Conservation (phyloP, 2,113 vertebrate genomes). For the Tupaia chinensis region DNA sequence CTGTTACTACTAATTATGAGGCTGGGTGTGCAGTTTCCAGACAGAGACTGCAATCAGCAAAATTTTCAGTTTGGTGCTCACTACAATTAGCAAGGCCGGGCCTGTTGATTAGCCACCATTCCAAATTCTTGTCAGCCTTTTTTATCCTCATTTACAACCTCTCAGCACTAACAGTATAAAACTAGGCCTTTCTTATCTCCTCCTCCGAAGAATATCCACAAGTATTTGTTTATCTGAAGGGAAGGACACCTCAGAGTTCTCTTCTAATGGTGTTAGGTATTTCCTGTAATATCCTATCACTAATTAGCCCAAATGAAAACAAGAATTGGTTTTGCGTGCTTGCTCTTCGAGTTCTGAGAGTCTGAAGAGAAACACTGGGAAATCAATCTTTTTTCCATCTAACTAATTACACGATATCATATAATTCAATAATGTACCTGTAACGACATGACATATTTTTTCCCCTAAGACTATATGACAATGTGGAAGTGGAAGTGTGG, state of each 20-base stretch:
- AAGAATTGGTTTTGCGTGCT: not conserved
- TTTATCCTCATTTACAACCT: not conserved
- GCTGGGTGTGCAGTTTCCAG: not conserved
- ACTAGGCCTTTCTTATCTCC: not conserved
- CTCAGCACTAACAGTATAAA: not conserved
- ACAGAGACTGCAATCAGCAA: not conserved
- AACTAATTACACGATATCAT: not conserved
- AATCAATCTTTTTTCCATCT: not conserved
- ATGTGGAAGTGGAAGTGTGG: not conserved
- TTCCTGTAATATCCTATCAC: not conserved
- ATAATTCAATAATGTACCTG: not conserved
- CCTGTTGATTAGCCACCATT: not conserved
- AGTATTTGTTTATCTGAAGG: not conserved
- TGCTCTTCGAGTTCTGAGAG: not conserved
- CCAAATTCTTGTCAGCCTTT: constrained; percentile 51
- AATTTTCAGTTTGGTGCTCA: not conserved
- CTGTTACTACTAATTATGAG: constrained; percentile 48
- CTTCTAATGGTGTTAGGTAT: not conserved
- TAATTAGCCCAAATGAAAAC: not conserved
- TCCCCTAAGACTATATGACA: not conserved
- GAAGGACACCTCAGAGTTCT: not conserved
- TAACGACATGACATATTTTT: not conserved
- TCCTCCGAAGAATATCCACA: not conserved
- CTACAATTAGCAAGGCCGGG: not conserved
- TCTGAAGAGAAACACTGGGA: not conserved